Conservation (phyloP, 2,797 vertebrate genomes). For the Chrysocyon brachyurus region DNA sequence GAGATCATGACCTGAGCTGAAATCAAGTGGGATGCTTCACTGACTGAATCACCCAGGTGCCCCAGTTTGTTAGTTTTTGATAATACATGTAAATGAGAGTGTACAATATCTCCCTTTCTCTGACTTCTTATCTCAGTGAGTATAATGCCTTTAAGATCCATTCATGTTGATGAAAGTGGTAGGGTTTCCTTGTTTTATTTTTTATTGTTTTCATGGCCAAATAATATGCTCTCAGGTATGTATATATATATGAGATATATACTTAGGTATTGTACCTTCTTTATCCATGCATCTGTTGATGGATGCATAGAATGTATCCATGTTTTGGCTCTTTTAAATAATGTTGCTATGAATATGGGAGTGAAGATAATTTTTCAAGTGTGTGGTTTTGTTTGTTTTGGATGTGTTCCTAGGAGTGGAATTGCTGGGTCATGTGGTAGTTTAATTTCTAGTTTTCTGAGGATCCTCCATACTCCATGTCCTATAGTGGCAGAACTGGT, state of each 20-base stretch:
- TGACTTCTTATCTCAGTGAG: neutral
- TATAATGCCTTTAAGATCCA: neutral
- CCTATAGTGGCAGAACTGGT: neutral
- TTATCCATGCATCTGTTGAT: neutral
- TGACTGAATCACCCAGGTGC: neutral
- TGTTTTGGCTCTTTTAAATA: neutral
- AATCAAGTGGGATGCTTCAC: neutral
- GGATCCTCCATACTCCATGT: neutral
- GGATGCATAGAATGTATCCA: neutral
- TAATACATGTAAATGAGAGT: neutral
- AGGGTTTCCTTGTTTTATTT: neutral
- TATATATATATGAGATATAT: neutral
- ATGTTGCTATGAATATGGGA: neutral
- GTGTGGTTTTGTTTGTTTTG: neutral
- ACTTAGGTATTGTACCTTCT: neutral
- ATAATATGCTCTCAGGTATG: neutral
- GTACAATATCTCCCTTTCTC: neutral
- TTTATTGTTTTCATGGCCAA: neutral
- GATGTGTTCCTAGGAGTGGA: neutral
- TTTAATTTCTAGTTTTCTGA: neutral
- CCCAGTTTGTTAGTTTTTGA: neutral
- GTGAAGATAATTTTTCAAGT: neutral
- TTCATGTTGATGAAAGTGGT: neutral
- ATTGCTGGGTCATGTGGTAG: neutral
- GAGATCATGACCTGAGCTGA: neutral